phyloP scores from a whole-genome alignment of 2,113 vertebrate species.

The Sitta europaea region DNA sequence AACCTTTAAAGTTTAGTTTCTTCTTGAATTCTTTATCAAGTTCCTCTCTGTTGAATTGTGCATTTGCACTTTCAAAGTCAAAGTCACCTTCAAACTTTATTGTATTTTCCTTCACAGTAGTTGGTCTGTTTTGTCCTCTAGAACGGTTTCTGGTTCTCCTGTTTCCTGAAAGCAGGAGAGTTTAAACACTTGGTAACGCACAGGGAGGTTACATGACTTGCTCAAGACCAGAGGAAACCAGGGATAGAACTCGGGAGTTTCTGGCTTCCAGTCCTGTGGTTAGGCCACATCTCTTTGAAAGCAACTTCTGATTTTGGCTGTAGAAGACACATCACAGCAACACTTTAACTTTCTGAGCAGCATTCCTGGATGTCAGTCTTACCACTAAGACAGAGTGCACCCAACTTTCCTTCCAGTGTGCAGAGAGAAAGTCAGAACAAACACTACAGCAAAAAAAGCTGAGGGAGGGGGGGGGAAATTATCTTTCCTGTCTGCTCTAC shows the following conservation, averaged over 20 bases:
- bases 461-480: neutral
- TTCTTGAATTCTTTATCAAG: conserved; percentile 86
- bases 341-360: neutral
- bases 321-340: conserved; percentile 1
- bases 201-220: neutral
- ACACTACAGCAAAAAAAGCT: neutral
- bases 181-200: conserved; percentile 11
- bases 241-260: conserved; percentile 6
- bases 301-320: neutral
- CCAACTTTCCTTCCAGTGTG: neutral
- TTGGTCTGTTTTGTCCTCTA: conserved; percentile 83
- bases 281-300: conserved; percentile 19
- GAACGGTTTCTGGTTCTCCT: conserved; percentile 85
- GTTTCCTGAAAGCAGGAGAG: conserved; percentile 73
- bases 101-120: conserved; percentile 77
- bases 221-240: conserved; percentile 29
- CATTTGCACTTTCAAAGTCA: conserved; percentile 96
- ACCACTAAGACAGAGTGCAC: neutral
- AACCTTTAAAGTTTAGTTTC: conserved; percentile 83
- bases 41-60: conserved; percentile 92
- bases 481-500: neutral
- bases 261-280: conserved; percentile 19
- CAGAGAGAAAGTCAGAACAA: neutral
- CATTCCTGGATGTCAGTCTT: neutral
- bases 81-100: conserved; percentile 97